These are phyloP conservation scores for Clamator glandarius DNA, from an alignment of 2,797 vertebrate species.

Conservation along the genomic window DNA sequence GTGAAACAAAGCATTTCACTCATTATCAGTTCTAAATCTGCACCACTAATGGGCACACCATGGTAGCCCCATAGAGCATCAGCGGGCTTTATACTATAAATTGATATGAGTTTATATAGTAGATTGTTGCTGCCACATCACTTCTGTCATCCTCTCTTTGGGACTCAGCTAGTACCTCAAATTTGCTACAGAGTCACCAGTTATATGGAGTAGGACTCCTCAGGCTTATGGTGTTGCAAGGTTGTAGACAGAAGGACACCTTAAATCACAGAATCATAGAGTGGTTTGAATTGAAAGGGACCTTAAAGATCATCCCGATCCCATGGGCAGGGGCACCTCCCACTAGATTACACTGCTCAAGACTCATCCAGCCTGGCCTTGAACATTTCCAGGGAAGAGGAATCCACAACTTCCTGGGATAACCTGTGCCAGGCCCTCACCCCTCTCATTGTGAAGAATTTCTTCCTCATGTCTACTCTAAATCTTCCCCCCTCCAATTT, in stretches of 20 bases:
- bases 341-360: no score
- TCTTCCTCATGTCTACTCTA: no score
- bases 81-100: not conserved
- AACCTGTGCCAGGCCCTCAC: no score
- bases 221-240: not conserved
- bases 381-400: no score
- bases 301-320: no score
- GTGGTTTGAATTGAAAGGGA: no score
- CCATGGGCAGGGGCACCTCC: no score
- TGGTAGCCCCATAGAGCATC: not conserved
- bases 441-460: no score
- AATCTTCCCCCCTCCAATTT: no score
- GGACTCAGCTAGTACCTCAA: not conserved
- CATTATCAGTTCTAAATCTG: constrained; percentile 19
- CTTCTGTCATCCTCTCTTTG: not conserved
- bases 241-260: not conserved
- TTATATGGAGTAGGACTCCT: not conserved
- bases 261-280: not conserved
- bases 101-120: not conserved
- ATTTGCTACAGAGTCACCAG: not conserved
- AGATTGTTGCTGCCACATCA: not conserved
- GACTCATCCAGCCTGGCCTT: no score
- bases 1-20: constrained; percentile 31
- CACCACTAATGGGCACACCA: not conserved
- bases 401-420: no score